Evolutionary conservation across 2,797 vertebrate genomes (phyloP).

Genomic region (Rhyacichthys aspro): DNA sequence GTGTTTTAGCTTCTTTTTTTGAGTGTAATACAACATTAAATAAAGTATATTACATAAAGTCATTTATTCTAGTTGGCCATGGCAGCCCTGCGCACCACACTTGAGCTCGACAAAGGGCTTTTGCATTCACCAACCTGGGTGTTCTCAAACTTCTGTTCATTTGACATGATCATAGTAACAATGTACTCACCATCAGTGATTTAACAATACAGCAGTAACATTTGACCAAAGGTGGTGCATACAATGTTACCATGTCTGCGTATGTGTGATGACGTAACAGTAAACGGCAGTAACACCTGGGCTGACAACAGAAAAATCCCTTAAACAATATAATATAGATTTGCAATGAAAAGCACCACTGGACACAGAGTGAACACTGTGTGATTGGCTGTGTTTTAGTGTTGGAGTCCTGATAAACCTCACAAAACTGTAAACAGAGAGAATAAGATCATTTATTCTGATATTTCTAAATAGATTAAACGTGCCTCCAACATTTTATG

Average conservation of each 20-base stretch:
- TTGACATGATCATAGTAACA: background rate
- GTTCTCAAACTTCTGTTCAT: slow-evolving; percentile 10
- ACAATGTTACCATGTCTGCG: slow-evolving; percentile 10
- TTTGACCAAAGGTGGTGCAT: background rate
- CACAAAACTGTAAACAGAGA: too few species aligned
- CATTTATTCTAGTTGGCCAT: background rate
- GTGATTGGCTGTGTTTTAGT: slow-evolving; percentile 24
- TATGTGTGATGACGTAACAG: background rate
- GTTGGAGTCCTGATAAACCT: slow-evolving; percentile 27
- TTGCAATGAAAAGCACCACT: slow-evolving; percentile 35
- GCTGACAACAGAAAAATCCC: slow-evolving; percentile 27
- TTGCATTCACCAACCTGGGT: slow-evolving; percentile 4
- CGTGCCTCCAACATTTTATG: too few species aligned
- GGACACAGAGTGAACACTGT: slow-evolving; percentile 23
- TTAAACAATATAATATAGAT: slow-evolving; percentile 4
- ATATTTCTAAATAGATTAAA: background rate
- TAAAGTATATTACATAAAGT: too few species aligned
- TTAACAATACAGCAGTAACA: background rate
- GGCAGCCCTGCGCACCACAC: slow-evolving; percentile 37
- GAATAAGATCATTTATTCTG: too few species aligned
- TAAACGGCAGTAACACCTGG: slow-evolving; percentile 3
- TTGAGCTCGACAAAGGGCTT: slow-evolving; percentile 13
- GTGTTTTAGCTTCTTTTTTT: too few species aligned
- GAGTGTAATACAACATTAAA: too few species aligned
- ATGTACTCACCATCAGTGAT: slow-evolving; percentile 4